A percentile compares a stretch with the other conserved stretches of the same genome.
These are phyloP conservation scores for Eupithecia tripunctaria DNA, from an alignment of 2,888 invertebrate genomes.

Conservation along the genomic window DNA sequence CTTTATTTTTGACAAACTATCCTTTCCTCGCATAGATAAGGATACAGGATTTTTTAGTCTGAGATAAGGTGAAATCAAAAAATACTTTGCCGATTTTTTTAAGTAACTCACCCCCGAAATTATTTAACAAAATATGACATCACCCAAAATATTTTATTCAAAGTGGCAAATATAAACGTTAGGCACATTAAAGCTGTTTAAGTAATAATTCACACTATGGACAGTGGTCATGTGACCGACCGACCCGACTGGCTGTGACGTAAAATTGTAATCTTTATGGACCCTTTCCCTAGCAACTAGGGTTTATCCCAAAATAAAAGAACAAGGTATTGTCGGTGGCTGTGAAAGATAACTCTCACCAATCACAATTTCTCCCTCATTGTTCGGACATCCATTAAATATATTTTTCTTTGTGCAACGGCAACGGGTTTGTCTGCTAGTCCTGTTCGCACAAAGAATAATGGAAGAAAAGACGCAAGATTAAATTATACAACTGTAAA, in stretches of 20 bases:
- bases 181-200: not conserved
- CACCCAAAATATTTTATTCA: not conserved
- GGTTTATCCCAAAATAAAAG: slow-evolving; percentile 68
- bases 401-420: slow-evolving; percentile 65
- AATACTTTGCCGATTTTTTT: not conserved
- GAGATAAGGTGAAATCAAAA: not conserved
- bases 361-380: slow-evolving; percentile 81
- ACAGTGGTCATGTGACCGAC: slow-evolving; percentile 9
- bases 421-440: slow-evolving; percentile 78
- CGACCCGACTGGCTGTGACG: slow-evolving; percentile 53
- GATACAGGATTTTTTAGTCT: not conserved
- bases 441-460: slow-evolving; percentile 66
- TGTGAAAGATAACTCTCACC: slow-evolving; percentile 81
- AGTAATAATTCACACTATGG: not conserved
- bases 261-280: slow-evolving; percentile 65
- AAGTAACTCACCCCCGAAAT: not conserved
- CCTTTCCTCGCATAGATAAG: not conserved
- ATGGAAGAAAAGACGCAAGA: slow-evolving; percentile 74
- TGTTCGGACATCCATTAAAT: slow-evolving; percentile 79
- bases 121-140: not conserved
- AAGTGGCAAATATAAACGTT: not conserved
- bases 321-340: slow-evolving; percentile 68
- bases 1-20: not conserved
- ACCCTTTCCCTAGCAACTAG: slow-evolving; percentile 75
- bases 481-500: slow-evolving; percentile 71